Evolutionary conservation across 1,140 invertebrate species (phyloP).

Genomic region (Hyposmocoma kahamanoa): DNA sequence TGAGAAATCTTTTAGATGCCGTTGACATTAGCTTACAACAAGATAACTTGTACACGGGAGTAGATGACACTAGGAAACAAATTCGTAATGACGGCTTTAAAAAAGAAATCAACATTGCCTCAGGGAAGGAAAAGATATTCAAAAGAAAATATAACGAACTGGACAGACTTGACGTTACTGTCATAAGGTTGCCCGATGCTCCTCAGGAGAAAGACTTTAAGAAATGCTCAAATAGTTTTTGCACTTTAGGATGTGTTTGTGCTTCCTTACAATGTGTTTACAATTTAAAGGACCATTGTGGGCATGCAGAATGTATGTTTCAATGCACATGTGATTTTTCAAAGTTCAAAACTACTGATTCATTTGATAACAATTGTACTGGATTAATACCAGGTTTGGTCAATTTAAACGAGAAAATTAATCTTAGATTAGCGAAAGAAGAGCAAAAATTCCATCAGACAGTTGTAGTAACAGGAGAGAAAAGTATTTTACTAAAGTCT

Average conservation of each 20-base stretch:
- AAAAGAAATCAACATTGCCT: slow-evolving; percentile 7
- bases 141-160: slow-evolving; percentile 51
- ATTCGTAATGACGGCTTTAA: slow-evolving; percentile 5
- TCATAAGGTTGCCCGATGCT: slow-evolving; percentile 37
- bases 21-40: slow-evolving; percentile 52
- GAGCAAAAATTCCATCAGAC: slow-evolving; percentile 67
- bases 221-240: slow-evolving; percentile 40
- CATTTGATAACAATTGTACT: slow-evolving; percentile 23
- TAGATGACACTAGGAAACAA: slow-evolving; percentile 25
- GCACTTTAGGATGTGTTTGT: slow-evolving; percentile 54
- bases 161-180: slow-evolving; percentile 51
- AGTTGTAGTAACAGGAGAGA: slow-evolving; percentile 46
- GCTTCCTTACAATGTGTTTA: slow-evolving; percentile 36
- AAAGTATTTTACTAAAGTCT: slow-evolving; percentile 52
- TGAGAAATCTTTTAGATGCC: slow-evolving; percentile 39
- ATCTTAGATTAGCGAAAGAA: slow-evolving; percentile 47
- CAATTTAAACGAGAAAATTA: slow-evolving; percentile 37
- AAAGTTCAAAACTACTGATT: slow-evolving; percentile 27
- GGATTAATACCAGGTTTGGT: slow-evolving; percentile 39
- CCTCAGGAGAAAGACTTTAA: slow-evolving; percentile 9
- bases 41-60: slow-evolving; percentile 34
- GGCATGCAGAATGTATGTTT: slow-evolving; percentile 54
- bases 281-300: slow-evolving; percentile 52
- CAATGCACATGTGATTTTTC: slow-evolving; percentile 53
- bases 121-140: slow-evolving; percentile 38